Evolutionary conservation across 2,113 vertebrate species (phyloP).

Genomic region (Periophthalmodon schlosseri): DNA sequence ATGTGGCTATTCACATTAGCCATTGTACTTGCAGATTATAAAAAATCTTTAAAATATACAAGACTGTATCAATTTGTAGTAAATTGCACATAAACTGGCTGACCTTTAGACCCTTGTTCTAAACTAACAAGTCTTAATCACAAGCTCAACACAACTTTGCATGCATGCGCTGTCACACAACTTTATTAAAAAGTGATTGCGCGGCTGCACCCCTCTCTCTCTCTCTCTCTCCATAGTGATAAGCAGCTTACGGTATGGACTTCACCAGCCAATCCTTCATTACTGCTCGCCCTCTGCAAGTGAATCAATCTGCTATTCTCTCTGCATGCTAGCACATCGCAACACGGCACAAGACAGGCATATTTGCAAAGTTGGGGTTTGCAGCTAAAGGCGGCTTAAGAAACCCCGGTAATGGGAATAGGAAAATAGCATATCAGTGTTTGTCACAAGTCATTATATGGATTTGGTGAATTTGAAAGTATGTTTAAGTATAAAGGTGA

Average conservation of each 20-base stretch:
- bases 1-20: too few relatives aligned
- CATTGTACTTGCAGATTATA: too few relatives aligned
- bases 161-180: constrained; percentile 47
- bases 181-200: constrained; percentile 72
- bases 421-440: constrained; percentile 1
- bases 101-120: constrained; percentile 9
- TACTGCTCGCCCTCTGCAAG: constrained; percentile 25
- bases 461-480: not conserved
- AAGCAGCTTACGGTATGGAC: constrained; percentile 63
- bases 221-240: constrained; percentile 56
- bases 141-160: constrained; percentile 55
- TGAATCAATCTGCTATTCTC: constrained; percentile 31
- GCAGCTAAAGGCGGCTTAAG: constrained; percentile 23
- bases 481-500: constrained; percentile 13
- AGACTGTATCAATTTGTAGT: too few relatives aligned
- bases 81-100: not conserved
- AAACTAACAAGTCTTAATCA: constrained; percentile 32
- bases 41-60: too few relatives aligned
- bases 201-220: constrained; percentile 35
- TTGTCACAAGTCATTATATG: constrained; percentile 12
- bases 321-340: constrained; percentile 22
- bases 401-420: not conserved
- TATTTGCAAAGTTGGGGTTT: constrained; percentile 18
- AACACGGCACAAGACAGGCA: constrained; percentile 5
- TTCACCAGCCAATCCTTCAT: constrained; percentile 61